phyloP scores from a whole-genome alignment of 2,113 vertebrate species.

The Pangasianodon hypophthalmus region DNA sequence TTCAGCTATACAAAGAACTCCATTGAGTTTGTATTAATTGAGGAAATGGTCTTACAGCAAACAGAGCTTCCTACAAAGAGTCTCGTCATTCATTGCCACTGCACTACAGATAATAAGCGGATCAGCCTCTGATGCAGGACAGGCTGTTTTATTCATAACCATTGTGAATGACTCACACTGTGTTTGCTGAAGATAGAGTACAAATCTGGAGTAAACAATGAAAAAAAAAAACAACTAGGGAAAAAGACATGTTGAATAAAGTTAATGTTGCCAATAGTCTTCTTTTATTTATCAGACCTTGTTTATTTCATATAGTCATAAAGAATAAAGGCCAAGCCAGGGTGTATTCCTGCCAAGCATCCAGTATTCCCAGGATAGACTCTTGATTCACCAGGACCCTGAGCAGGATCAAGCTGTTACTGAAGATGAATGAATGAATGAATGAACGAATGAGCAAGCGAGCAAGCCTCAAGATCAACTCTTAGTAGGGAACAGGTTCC shows the following conservation, averaged over 20 bases:
- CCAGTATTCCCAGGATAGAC: background rate
- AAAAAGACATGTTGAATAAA: background rate
- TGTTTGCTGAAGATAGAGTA: conserved; percentile 13
- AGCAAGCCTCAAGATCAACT: background rate
- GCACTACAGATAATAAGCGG: conserved; percentile 10
- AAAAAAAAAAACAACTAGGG: background rate
- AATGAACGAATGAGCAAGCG: background rate
- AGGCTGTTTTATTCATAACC: background rate
- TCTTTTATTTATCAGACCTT: background rate
- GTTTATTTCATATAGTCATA: background rate
- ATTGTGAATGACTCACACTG: conserved; percentile 10
- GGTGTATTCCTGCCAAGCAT: background rate
- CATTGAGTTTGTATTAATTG: conserved; percentile 28
- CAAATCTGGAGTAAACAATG: conserved; percentile 21
- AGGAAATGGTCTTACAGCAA: conserved; percentile 23
- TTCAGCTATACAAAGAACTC: conserved; percentile 18
- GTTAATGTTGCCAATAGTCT: background rate
- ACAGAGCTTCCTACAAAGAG: conserved; percentile 22
- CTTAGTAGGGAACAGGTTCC: background rate
- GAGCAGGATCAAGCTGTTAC: background rate
- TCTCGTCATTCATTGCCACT: conserved; percentile 1
- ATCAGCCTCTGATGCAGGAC: conserved; percentile 8
- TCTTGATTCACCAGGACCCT: too few species aligned
- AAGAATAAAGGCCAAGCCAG: background rate
- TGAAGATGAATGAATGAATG: background rate